A percentile compares a stretch with the other conserved stretches of the same genome.
Conservation (phyloP, 2,113 vertebrate genomes). For the Gallinago undulata region DNA sequence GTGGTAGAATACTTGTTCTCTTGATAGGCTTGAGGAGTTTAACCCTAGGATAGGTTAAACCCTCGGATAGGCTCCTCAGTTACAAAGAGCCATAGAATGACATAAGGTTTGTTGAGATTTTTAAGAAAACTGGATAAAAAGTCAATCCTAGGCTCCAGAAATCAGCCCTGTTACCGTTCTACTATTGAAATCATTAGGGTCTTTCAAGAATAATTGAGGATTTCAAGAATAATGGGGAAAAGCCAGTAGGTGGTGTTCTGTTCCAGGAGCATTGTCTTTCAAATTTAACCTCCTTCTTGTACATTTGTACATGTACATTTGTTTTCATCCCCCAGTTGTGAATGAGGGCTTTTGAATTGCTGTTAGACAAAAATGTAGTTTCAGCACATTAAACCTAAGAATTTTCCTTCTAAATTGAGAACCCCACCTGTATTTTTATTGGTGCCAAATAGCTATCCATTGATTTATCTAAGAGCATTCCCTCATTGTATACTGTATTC, state of each 20-base stretch:
- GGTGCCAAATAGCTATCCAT: neutral
- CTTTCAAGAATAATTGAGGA: neutral
- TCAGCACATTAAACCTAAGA: neutral
- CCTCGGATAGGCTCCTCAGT: neutral
- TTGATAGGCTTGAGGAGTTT: neutral
- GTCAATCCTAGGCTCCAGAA: neutral
- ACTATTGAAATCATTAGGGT: neutral
- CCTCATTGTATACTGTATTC: neutral
- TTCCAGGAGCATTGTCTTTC: neutral
- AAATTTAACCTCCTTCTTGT: neutral
- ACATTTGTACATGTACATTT: neutral
- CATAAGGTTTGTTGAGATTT: neutral
- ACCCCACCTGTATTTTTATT: neutral
- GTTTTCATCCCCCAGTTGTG: neutral
- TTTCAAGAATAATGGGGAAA: neutral
- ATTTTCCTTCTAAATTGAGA: neutral
- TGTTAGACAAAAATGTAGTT: neutral
- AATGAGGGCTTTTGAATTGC: neutral
- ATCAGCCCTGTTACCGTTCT: neutral
- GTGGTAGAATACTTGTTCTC: neutral
- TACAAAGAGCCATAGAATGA: neutral
- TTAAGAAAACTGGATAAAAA: neutral
- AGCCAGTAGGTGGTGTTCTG: neutral
- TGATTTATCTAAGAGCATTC: accelerated
- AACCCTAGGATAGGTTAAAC: neutral